Evolutionary conservation across 2,888 invertebrate species (phyloP).

Genomic region (Andrena hattorfiana): DNA sequence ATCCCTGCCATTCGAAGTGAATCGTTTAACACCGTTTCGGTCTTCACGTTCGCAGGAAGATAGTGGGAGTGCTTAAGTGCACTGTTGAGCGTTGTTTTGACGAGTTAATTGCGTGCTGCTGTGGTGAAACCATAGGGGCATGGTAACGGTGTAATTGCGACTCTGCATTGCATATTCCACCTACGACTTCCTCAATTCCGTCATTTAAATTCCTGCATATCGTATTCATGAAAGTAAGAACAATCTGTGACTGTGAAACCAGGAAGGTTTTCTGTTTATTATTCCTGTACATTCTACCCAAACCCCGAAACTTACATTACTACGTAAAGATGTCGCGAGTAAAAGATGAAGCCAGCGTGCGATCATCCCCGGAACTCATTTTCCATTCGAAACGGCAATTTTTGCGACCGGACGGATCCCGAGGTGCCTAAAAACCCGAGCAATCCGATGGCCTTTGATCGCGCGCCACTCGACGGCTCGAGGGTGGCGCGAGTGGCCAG

Average conservation of each 20-base stretch:
- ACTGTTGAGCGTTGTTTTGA: slow-evolving; percentile 10
- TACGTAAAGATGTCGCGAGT: not conserved
- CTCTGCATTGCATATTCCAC: slow-evolving; percentile 1
- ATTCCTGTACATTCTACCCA: too few species aligned
- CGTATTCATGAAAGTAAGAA: not conserved
- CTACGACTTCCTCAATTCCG: slow-evolving; percentile 24
- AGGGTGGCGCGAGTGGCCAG: slow-evolving; percentile 53
- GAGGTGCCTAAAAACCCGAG: slow-evolving; percentile 37
- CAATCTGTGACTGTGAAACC: too few species aligned
- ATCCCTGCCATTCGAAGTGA: not conserved
- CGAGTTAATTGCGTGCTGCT: slow-evolving; percentile 24
- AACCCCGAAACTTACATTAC: not conserved
- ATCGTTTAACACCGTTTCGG: not conserved
- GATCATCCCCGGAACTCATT: not conserved
- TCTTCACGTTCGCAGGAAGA: not conserved
- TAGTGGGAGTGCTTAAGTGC: slow-evolving; percentile 2
- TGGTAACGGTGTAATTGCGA: slow-evolving; percentile 15
- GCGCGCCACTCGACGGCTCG: slow-evolving; percentile 45
- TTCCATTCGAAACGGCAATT: not conserved
- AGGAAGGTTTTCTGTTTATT: too few species aligned
- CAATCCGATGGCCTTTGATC: slow-evolving; percentile 62
- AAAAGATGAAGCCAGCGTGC: not conserved
- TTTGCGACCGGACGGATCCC: not conserved
- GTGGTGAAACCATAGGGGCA: not conserved
- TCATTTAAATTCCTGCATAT: not conserved